Base-by-base conservation (phyloP, 2,888 invertebrate genomes). In the Xestia rhomboidea region DNA sequence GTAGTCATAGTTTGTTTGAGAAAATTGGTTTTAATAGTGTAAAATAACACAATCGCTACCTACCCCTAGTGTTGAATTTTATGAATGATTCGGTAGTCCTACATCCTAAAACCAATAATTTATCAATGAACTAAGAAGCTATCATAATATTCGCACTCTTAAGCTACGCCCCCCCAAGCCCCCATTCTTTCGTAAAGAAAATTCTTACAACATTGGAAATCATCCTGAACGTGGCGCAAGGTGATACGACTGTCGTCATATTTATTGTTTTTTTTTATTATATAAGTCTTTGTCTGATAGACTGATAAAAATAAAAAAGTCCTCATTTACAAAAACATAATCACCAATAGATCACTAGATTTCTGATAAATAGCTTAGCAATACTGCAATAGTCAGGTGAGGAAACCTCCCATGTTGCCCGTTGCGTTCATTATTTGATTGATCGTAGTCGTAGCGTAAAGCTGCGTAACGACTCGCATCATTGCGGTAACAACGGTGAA, bases 401-500 rank as follows among this genome's bases (percentile, higher is more conserved):
- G 7, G 13, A 30, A 57, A 66, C 44, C 38, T 21, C 41, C 41
- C 24, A 0, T 30, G 44, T n/a, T n/a, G n/a, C n/a, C n/a, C n/a
- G n/a, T n/a, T 0, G n/a, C 54, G 11, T 60, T 13, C 34, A 67
- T 49, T 67, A 44, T 54, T 81, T 49, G 41, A 67, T 63, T 76
- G 63, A 81, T 49, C 34, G 27, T 68, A 60, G 60, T 30, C 60
- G 60, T 60, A 76, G 18, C 41, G 41, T 63, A 77, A 63, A n/a
- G n/a, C 72, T 73, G 66, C 73, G 24, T 74, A 78, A 82, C 46
- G 57, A 63, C 51, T 77, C 75, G 73, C 82, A 68, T 78, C 70
- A 82, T 73, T 78, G 71, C 78, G 78, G 70, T 71, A 78, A 71
- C 73, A 82, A 68, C 68, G 78, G 73, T 73, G 69, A 83, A 73